phyloP scores from a whole-genome alignment of 1,140 invertebrate genomes.

The Luehdorfia chinensis region DNA sequence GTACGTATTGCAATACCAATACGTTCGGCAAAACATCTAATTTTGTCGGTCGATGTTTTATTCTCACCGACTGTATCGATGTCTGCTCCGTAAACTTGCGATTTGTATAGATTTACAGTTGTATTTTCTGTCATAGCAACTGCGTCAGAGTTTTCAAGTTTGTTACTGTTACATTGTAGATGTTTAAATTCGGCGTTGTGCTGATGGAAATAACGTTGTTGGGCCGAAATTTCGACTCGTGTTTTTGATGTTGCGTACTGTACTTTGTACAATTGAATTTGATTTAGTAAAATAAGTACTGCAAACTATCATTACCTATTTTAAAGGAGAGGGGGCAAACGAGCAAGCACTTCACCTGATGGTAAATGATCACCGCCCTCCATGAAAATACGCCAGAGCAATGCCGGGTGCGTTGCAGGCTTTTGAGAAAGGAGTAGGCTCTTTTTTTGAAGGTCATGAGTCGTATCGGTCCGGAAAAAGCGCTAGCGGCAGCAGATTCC shows the following conservation, averaged over 20 bases:
- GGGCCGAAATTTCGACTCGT: conserved; percentile 6
- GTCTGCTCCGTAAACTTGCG: conserved; percentile 29
- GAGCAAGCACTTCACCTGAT: too few species aligned
- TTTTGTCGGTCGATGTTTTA: conserved; percentile 48
- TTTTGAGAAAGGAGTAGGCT: too few species aligned
- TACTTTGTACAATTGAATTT: background rate
- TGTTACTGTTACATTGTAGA: conserved; percentile 15
- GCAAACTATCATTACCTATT: too few species aligned
- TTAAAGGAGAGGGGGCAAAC: too few species aligned
- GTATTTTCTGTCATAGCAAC: conserved; percentile 55
- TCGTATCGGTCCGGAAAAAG: too few species aligned
- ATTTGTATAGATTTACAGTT: conserved; percentile 28
- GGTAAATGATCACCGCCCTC: too few species aligned
- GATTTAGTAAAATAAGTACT: conserved; percentile 10
- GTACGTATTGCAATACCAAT: conserved; percentile 29
- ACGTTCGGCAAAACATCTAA: conserved; percentile 53
- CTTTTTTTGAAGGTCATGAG: too few species aligned
- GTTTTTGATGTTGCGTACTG: background rate
- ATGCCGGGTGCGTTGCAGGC: too few species aligned
- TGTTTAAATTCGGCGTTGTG: conserved; percentile 13
- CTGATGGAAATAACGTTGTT: conserved; percentile 15
- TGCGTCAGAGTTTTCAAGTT: conserved; percentile 24
- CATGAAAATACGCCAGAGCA: too few species aligned
- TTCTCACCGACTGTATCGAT: conserved; percentile 28
- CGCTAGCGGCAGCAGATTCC: too few species aligned